Conservation (phyloP, 2,797 vertebrate genomes). For the Zenarchopterus dispar region DNA sequence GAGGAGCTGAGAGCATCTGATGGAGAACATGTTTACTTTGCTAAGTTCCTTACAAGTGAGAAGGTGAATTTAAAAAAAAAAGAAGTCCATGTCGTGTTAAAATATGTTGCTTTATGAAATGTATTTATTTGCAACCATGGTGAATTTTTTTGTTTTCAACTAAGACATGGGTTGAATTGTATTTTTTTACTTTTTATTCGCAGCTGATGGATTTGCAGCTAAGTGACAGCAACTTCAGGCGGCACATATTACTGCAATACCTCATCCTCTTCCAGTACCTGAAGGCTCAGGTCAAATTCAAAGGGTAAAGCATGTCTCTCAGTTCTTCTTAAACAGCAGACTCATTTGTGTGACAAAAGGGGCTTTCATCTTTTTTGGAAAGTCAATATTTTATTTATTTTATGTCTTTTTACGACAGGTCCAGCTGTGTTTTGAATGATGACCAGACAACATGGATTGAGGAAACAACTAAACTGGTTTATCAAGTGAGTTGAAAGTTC, state of each 20-base stretch:
- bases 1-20: constrained; percentile 91
- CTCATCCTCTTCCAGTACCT: constrained; percentile 98
- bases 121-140: neutral
- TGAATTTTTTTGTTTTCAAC: neutral
- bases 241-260: constrained; percentile 97
- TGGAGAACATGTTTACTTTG: constrained; percentile 96
- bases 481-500: constrained; percentile 87
- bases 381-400: neutral
- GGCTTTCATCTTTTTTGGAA: neutral
- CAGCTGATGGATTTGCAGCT: constrained; percentile 98
- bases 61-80: constrained; percentile 82
- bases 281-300: constrained; percentile 98
- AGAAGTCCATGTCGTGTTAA: neutral
- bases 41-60: constrained; percentile 98
- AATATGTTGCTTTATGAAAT: neutral
- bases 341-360: neutral
- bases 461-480: constrained; percentile 95
- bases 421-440: constrained; percentile 92
- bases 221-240: constrained; percentile 97
- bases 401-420: constrained; percentile 76
- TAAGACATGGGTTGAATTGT: neutral
- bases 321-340: no score
- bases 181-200: constrained; percentile 5
- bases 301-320: constrained; percentile 84
- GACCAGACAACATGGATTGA: constrained; percentile 97